These are phyloP conservation scores for Dipodomys ordii DNA, from an alignment of 2,113 vertebrate genomes.

Conservation along the genomic window DNA sequence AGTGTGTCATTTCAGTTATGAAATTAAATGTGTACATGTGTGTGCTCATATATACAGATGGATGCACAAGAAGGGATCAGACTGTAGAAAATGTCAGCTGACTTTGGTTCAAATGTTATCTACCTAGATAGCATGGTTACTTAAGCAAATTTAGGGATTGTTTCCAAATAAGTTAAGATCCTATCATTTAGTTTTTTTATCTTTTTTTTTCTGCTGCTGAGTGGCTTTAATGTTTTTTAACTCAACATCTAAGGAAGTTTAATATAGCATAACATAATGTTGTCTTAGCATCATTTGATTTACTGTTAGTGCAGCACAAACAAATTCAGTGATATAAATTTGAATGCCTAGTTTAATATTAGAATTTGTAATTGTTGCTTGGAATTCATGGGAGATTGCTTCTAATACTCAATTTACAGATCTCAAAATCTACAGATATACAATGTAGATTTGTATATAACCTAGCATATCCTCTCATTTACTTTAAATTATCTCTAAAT, in stretches of 20 bases:
- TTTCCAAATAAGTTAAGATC: background rate
- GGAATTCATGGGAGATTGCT: background rate
- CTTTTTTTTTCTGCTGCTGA: no score
- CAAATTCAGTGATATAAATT: background rate
- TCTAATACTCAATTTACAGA: background rate
- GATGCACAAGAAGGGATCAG: background rate
- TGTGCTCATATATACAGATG: background rate
- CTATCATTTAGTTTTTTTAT: background rate
- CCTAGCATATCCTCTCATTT: background rate
- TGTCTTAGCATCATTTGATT: background rate
- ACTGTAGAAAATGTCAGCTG: background rate
- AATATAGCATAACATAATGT: background rate
- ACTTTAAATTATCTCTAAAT: background rate
- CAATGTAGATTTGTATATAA: background rate
- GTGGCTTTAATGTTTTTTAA: no score
- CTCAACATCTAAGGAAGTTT: no score
- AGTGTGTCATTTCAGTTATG: background rate
- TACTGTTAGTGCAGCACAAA: constrained; percentile 14
- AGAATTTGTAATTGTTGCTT: background rate
- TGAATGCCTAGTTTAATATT: background rate
- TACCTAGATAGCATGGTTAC: background rate
- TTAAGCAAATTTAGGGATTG: constrained; percentile 19
- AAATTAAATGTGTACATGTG: background rate
- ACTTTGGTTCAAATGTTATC: constrained; percentile 9
- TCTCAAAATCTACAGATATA: background rate